These are phyloP conservation scores for Eurypyga helias DNA, from an alignment of 2,113 vertebrate genomes.

Conservation along the genomic window DNA sequence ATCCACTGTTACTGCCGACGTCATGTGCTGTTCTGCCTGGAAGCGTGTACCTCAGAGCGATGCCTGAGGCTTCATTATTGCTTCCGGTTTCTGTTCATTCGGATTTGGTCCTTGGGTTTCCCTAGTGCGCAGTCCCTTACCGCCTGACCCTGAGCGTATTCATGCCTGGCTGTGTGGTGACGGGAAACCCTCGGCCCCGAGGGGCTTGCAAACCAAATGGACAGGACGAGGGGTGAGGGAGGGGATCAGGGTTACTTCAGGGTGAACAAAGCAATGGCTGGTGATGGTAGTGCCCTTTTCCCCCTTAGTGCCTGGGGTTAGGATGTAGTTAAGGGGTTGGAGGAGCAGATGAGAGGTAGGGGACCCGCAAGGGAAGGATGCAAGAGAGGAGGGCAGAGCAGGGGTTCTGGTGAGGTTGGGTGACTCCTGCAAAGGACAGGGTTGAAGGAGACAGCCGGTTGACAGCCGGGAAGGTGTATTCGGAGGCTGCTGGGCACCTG, in stretches of 20 bases:
- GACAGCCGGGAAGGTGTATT: neutral
- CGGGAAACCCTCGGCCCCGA: neutral
- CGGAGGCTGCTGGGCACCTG: no score
- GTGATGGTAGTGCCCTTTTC: neutral
- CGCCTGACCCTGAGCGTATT: no score
- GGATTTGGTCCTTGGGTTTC: neutral
- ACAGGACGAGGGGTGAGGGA: neutral
- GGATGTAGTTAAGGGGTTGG: neutral
- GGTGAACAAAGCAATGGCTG: accelerated
- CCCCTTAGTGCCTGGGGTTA: no score
- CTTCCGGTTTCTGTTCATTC: neutral
- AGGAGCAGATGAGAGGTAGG: neutral
- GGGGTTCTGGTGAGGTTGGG: neutral
- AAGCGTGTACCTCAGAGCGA: neutral
- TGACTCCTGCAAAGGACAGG: neutral
- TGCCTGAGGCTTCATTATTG: neutral
- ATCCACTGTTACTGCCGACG: neutral
- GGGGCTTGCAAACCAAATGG: neutral
- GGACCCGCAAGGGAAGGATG: neutral
- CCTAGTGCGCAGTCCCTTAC: accelerated
- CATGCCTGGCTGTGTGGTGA: neutral
- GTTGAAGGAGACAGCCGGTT: accelerated
- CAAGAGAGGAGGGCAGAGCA: no score
- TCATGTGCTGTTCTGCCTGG: accelerated
- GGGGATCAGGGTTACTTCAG: neutral